These are phyloP conservation scores for Cairina moschata DNA, from an alignment of 2,113 vertebrate genomes.

Conservation along the genomic window DNA sequence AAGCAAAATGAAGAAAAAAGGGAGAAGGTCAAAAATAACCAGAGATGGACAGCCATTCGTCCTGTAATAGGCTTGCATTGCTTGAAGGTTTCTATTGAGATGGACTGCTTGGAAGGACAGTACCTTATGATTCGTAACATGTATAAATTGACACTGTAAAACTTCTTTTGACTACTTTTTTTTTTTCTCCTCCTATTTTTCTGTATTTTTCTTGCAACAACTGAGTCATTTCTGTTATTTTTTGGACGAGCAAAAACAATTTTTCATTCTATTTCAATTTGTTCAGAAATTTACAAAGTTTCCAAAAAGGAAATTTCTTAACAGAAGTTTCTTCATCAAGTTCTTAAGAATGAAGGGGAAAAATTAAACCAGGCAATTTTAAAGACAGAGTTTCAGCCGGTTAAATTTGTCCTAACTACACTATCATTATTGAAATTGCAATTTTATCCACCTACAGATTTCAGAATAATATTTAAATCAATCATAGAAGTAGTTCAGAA, in stretches of 20 bases:
- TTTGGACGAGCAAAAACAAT: background rate
- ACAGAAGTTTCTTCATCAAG: background rate
- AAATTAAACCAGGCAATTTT: background rate
- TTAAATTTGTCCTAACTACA: background rate
- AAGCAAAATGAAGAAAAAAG: background rate
- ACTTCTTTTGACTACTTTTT: background rate
- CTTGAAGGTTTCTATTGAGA: background rate
- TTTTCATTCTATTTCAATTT: background rate
- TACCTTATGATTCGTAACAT: background rate
- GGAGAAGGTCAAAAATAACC: background rate
- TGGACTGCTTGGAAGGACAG: background rate
- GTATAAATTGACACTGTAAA: background rate
- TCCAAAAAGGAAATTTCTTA: background rate
- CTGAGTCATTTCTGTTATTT: background rate
- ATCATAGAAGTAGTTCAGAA: background rate
- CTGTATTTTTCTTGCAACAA: background rate
- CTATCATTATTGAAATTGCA: fast-evolving
- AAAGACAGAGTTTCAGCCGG: background rate
- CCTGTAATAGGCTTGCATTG: background rate
- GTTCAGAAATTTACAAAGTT: background rate
- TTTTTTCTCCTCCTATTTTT: background rate
- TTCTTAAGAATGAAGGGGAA: background rate
- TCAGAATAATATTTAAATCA: background rate
- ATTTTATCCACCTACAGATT: background rate
- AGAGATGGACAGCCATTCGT: background rate